These are phyloP conservation scores for Solea senegalensis DNA, from an alignment of 2,113 vertebrate species.

Conservation along the genomic window DNA sequence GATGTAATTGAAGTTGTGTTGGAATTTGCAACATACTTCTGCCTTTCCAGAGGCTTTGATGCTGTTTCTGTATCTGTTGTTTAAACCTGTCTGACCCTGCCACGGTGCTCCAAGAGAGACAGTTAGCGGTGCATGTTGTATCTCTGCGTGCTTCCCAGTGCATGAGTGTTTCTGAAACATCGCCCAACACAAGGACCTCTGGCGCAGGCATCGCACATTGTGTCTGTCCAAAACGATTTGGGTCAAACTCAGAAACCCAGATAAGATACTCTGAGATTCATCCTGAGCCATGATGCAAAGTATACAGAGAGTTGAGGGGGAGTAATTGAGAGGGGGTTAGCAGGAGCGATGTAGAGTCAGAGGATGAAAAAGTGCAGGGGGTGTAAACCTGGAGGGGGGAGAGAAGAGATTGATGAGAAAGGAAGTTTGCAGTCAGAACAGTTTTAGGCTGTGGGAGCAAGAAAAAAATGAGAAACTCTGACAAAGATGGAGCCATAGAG, in stretches of 20 bases:
- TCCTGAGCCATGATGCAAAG: constrained; percentile 21
- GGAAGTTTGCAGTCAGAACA: constrained; percentile 8
- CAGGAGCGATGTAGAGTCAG: constrained; percentile 25
- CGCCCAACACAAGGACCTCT: constrained; percentile 47
- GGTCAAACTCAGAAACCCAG: constrained; percentile 30
- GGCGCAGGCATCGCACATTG: constrained; percentile 25
- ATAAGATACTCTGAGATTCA: constrained; percentile 30
- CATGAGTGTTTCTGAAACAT: constrained; percentile 38
- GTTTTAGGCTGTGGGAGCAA: constrained; percentile 1
- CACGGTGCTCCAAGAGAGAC: constrained; percentile 1
- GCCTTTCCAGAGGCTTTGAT: constrained; percentile 16
- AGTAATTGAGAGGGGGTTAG: background rate
- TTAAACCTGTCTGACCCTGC: constrained; percentile 21
- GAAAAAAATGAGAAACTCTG: constrained; percentile 9
- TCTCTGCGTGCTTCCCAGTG: constrained; percentile 4
- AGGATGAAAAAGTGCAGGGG: constrained; percentile 25
- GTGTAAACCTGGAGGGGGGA: constrained; percentile 23
- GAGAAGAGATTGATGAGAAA: constrained; percentile 22
- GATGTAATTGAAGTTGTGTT: background rate
- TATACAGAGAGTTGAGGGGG: constrained; percentile 22
- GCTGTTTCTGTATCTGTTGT: constrained; percentile 17
- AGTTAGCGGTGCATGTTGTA: constrained; percentile 11
- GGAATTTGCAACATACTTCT: background rate
- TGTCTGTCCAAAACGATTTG: constrained; percentile 57
- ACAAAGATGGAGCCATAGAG: constrained; percentile 8